These are phyloP conservation scores for Rhogogaster chlorosoma DNA, from an alignment of 2,888 invertebrate species.

Conservation along the genomic window DNA sequence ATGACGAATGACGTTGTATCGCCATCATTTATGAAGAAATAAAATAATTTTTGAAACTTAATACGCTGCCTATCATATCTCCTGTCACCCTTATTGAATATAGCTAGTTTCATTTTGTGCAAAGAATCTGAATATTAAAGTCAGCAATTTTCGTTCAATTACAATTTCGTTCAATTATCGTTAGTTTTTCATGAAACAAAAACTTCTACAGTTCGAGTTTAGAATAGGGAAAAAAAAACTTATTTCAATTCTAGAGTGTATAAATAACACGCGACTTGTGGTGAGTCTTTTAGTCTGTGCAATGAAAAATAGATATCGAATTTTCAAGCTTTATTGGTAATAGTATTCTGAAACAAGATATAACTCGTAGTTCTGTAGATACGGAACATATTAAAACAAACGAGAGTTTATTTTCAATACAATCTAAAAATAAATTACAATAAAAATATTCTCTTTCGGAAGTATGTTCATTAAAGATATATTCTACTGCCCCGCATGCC, in stretches of 20 bases:
- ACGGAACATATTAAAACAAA: background rate
- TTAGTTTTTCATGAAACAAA: background rate
- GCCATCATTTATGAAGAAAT: background rate
- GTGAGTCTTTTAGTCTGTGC: background rate
- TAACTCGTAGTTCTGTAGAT: background rate
- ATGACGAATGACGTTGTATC: slow-evolving; percentile 14
- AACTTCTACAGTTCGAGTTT: background rate
- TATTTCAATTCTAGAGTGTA: background rate
- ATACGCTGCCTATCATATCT: background rate
- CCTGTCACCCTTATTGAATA: background rate
- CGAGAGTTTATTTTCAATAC: background rate
- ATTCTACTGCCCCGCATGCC: background rate
- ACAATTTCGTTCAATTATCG: background rate
- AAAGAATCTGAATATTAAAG: background rate
- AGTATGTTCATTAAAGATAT: background rate
- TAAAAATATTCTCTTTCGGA: background rate
- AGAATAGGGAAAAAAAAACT: background rate
- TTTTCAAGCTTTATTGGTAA: background rate
- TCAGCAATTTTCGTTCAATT: background rate
- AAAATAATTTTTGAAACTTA: background rate
- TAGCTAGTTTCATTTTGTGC: background rate
- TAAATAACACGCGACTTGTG: background rate
- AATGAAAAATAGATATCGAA: background rate
- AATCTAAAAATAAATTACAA: background rate
- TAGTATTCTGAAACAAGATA: background rate